Evolutionary conservation across 1,140 invertebrate genomes (phyloP).

Genomic region (Thaumetopoea pityocampa): DNA sequence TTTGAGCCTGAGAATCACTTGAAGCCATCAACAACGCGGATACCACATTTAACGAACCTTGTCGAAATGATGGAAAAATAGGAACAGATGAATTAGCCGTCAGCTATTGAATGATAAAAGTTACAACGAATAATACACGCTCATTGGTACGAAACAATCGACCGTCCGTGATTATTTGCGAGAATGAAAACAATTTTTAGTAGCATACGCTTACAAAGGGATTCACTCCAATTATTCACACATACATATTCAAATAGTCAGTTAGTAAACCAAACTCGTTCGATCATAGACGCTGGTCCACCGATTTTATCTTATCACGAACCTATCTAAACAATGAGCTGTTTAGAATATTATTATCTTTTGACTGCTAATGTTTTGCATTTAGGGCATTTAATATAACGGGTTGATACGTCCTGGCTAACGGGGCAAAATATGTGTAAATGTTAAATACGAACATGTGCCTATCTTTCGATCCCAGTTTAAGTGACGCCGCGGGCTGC

Average conservation of each 20-base stretch:
- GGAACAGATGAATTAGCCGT: conserved; percentile 57
- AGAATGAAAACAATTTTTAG: neutral
- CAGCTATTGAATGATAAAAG: conserved; percentile 58
- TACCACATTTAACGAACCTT: conserved; percentile 70
- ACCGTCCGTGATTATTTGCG: conserved; percentile 31
- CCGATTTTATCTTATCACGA: conserved; percentile 24
- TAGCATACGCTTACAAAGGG: neutral
- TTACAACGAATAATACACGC: conserved; percentile 33
- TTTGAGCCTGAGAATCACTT: conserved; percentile 63
- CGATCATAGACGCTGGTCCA: conserved; percentile 14
- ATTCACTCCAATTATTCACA: too few relatives aligned
- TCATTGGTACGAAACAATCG: conserved; percentile 41
- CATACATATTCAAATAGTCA: too few relatives aligned
- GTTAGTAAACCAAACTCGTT: conserved; percentile 5
- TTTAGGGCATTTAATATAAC: too few relatives aligned
- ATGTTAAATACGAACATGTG: too few relatives aligned
- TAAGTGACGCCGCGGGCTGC: too few relatives aligned
- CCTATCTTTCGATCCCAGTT: too few relatives aligned
- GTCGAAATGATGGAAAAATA: conserved; percentile 68
- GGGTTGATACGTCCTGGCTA: too few relatives aligned
- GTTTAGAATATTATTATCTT: conserved; percentile 20
- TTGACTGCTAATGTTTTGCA: conserved; percentile 21
- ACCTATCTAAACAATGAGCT: conserved; percentile 21
- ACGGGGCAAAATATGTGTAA: too few relatives aligned
- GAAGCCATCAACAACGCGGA: conserved; percentile 60